phyloP scores from a whole-genome alignment of 2,888 invertebrate genomes.

The Nephrotoma flavescens region DNA sequence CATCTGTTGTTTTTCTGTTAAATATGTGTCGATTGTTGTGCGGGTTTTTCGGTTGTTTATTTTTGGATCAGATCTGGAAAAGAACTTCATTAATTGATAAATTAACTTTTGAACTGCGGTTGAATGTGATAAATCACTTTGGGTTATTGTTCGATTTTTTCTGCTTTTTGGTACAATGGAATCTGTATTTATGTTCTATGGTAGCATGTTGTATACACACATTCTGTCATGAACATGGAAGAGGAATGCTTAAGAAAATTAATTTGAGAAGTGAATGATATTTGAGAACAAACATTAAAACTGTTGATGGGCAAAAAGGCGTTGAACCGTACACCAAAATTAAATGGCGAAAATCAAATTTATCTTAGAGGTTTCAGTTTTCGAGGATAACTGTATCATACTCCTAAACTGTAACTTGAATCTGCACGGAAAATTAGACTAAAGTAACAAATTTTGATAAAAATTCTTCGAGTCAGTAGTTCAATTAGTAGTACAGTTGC shows the following conservation, averaged over 20 bases:
- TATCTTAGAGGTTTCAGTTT: too few species aligned
- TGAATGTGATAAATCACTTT: not conserved
- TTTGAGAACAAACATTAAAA: too few species aligned
- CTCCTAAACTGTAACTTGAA: too few species aligned
- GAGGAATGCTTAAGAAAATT: not conserved
- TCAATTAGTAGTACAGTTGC: too few species aligned
- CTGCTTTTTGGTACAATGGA: not conserved
- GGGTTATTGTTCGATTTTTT: not conserved
- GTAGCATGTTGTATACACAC: not conserved
- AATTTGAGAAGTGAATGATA: not conserved
- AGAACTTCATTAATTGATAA: not conserved
- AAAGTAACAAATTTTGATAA: too few species aligned
- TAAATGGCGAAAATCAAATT: too few species aligned
- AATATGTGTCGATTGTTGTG: not conserved
- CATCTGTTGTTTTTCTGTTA: not conserved
- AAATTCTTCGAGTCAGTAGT: too few species aligned
- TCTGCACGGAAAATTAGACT: too few species aligned
- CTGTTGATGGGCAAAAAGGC: not conserved
- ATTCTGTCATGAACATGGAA: not conserved
- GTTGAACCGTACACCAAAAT: not conserved
- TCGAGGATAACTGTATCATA: too few species aligned
- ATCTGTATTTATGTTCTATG: not conserved
- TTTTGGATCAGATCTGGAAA: not conserved
- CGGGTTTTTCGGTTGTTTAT: not conserved
- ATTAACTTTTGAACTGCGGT: not conserved